These are phyloP conservation scores for Pentalonia nigronervosa DNA, from an alignment of 1,140 invertebrate species.

Conservation along the genomic window DNA sequence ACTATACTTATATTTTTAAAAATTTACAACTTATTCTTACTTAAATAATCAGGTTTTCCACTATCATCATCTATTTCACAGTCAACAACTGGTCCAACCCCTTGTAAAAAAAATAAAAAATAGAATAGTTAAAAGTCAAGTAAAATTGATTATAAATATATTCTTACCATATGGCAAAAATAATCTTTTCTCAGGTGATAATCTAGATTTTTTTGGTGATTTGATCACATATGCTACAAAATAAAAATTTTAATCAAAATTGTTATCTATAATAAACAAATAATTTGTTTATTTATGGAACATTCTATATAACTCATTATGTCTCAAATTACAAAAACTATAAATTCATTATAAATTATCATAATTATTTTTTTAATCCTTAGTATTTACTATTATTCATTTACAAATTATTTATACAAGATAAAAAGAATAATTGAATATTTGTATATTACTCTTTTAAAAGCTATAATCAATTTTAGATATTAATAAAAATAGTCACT, in stretches of 20 bases:
- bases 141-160: background rate
- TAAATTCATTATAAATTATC: too few species aligned
- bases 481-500: background rate
- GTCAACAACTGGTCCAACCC: background rate
- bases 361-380: too few species aligned
- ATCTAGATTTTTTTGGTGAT: constrained; percentile 4
- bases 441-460: background rate
- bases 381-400: background rate
- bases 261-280: background rate
- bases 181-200: background rate
- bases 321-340: too few species aligned
- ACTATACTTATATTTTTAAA: too few species aligned
- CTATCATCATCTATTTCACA: background rate
- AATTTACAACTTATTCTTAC: background rate
- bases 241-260: background rate
- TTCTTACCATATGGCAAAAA: background rate
- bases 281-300: background rate
- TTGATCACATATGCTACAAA: background rate
- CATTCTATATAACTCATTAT: background rate
- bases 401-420: background rate
- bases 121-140: background rate
- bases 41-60: constrained; percentile 10
- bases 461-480: background rate
- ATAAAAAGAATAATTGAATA: background rate
- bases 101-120: background rate